These are phyloP conservation scores for Venusia cambrica DNA, from an alignment of 2,888 invertebrate species.

Conservation along the genomic window DNA sequence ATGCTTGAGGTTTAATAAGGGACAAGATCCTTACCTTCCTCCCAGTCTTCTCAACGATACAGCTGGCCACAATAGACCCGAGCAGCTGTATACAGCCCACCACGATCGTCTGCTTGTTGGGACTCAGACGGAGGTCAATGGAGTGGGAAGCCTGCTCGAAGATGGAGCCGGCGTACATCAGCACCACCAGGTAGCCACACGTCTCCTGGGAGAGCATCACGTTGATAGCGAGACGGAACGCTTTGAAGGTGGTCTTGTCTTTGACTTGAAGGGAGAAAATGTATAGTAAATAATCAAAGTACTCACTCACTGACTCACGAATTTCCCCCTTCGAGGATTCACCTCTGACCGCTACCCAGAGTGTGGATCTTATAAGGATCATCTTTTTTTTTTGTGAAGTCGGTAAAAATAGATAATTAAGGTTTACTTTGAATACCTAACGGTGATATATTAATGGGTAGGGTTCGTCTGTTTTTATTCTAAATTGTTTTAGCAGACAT, in stretches of 20 bases:
- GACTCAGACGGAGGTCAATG: conserved; percentile 64
- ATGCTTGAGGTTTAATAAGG: too few relatives aligned
- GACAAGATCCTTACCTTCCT: conserved; percentile 58
- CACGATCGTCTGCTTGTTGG: conserved; percentile 73
- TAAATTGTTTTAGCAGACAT: too few relatives aligned
- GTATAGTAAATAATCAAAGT: conserved; percentile 1
- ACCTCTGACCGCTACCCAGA: too few relatives aligned
- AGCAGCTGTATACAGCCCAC: conserved; percentile 67
- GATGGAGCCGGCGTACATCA: conserved; percentile 74
- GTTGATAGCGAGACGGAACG: conserved; percentile 67
- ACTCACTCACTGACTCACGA: background rate
- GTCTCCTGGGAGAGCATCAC: conserved; percentile 76
- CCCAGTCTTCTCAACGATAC: conserved; percentile 72
- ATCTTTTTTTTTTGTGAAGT: too few relatives aligned
- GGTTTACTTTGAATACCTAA: too few relatives aligned
- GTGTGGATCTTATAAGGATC: too few relatives aligned
- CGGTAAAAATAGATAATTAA: too few relatives aligned
- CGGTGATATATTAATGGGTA: too few relatives aligned
- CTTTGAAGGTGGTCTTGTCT: conserved; percentile 72
- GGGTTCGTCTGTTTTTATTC: too few relatives aligned
- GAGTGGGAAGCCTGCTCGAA: conserved; percentile 70
- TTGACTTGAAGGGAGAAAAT: conserved; percentile 50
- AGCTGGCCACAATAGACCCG: conserved; percentile 70
- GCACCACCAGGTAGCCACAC: conserved; percentile 73
- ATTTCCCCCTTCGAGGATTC: too few relatives aligned